Evolutionary conservation across 2,113 vertebrate species (phyloP).

Genomic region (Burhinus oedicnemus): DNA sequence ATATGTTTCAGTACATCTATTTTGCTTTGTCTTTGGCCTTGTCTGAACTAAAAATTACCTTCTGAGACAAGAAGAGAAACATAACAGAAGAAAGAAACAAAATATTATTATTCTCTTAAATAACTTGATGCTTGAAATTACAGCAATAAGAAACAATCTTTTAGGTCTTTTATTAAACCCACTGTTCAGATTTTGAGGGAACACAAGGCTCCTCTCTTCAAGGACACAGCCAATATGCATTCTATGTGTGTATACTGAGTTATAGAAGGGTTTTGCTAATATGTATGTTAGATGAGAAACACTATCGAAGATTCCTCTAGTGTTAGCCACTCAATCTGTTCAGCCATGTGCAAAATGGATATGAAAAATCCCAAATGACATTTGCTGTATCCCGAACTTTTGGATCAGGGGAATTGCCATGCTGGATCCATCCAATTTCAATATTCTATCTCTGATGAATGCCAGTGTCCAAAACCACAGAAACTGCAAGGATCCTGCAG

Average conservation of each 20-base stretch:
- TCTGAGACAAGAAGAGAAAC: slow-evolving; percentile 20
- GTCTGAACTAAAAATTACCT: slow-evolving; percentile 41
- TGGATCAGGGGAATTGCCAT: not conserved
- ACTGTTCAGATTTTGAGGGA: not conserved
- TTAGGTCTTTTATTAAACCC: not conserved
- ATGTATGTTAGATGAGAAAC: not conserved
- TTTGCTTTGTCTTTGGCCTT: slow-evolving; percentile 61
- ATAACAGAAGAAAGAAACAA: not conserved
- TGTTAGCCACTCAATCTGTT: not conserved
- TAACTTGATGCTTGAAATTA: not conserved
- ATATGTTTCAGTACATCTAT: slow-evolving; percentile 59
- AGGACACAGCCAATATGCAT: not conserved
- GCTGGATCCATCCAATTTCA: not conserved
- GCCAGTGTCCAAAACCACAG: not conserved
- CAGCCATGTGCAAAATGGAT: not conserved
- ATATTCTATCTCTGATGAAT: not conserved
- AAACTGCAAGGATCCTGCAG: not conserved
- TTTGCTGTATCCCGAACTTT: not conserved
- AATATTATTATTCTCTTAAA: not conserved
- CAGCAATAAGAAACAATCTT: not conserved
- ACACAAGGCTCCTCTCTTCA: not conserved
- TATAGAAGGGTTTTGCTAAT: not conserved
- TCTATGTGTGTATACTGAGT: not conserved
- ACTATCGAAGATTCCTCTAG: not conserved
- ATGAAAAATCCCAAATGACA: not conserved